Evolutionary conservation across 1,140 invertebrate genomes (phyloP).

Genomic region (Potamilus streckersoni): DNA sequence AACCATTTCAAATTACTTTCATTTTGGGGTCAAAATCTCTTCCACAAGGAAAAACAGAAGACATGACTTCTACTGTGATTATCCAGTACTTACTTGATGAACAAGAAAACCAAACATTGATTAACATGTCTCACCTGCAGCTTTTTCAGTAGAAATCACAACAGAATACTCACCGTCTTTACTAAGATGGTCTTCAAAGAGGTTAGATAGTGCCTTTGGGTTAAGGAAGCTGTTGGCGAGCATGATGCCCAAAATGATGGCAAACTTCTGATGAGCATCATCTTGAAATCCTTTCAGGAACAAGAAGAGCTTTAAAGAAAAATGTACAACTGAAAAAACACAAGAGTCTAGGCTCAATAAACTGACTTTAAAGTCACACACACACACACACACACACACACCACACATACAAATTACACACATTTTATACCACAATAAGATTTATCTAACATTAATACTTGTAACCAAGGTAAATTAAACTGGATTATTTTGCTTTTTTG

Average conservation of each 20-base stretch:
- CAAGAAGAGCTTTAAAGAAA: constrained; percentile 82
- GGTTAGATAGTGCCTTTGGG: constrained; percentile 78
- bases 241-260: constrained; percentile 93
- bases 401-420: no score
- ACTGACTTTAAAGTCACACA: no score
- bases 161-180: constrained; percentile 80
- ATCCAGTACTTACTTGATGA: no score
- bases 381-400: no score
- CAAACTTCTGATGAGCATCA: constrained; percentile 89
- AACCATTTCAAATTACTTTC: no score
- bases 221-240: constrained; percentile 88
- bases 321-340: background rate
- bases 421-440: background rate
- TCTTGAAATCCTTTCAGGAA: constrained; percentile 95
- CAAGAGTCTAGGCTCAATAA: background rate
- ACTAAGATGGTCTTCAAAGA: constrained; percentile 85
- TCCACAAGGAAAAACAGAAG: no score
- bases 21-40: no score
- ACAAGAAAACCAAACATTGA: no score
- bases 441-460: background rate
- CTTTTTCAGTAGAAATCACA: no score
- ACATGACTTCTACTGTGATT: no score
- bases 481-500: background rate
- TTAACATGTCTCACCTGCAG: no score
- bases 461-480: background rate